Base-by-base conservation (phyloP, 1,140 invertebrate genomes). In the Liolophura sinensis region DNA sequence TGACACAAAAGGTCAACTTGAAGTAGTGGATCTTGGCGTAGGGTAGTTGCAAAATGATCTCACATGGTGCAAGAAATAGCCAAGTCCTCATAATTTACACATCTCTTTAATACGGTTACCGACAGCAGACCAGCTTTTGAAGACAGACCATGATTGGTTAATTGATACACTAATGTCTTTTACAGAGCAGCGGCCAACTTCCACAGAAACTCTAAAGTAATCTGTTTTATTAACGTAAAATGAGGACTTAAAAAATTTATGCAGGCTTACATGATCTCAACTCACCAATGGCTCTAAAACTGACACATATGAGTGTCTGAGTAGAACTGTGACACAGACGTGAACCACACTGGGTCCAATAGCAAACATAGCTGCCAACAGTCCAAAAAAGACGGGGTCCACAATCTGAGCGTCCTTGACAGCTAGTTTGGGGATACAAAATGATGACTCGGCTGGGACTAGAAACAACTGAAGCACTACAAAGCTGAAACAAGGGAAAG, bases 391-490 rank as follows among this genome's bases (percentile, higher is more conserved):
- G 1, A 56, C 62, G 51, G 68, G 51, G 60, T 77, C 70, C 0
- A 78, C 55, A 1, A 78, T 69, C 55, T 74, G 72, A 27, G 69
- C 61, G 62, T 71, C 71, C 18, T 75, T 72, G 11, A 74, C 72
- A 11, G 59, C 73, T 9, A 63, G 55, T 22, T 50, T 64, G 55
- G 57, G 25, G 5, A 57, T 64, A 18, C 51, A 31, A 54, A 78
- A 78, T 6, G 77, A 78, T 20, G 77, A 78, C 24, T 64, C 50
- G 12, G 72, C 67, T 24, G 77, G 74, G 11, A 71, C 58, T 51
- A 76, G 62, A 50, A 76, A 78, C 20, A 76, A 49, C 64, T 78
- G 74, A 0, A 77, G 61, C 49, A 73, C 64, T 14, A 75, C 67
- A 71, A 78, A 78, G 58, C 77, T 78, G 72, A 50, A 69, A 66